phyloP scores from a whole-genome alignment of 2,113 vertebrate species.

The Semicossyphus pulcher region DNA sequence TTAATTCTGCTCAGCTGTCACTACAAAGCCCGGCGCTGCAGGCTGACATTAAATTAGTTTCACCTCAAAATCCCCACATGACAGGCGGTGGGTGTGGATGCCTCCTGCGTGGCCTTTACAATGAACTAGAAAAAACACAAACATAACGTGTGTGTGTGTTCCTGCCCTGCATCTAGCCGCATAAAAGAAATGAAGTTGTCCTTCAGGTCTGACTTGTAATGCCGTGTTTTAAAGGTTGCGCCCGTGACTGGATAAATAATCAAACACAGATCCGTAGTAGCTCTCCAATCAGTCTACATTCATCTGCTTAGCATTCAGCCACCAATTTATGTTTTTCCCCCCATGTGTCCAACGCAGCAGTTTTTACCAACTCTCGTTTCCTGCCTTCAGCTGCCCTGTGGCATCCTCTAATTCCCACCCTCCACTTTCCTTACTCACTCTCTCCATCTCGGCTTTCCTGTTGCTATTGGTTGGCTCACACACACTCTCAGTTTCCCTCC shows the following conservation, averaged over 20 bases:
- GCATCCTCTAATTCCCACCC: constrained; percentile 53
- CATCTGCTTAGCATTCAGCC: constrained; percentile 11
- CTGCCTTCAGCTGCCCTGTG: constrained; percentile 58
- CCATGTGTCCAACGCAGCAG: constrained; percentile 49
- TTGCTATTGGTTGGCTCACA: constrained; percentile 23
- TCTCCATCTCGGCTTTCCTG: constrained; percentile 41
- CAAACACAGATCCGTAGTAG: not conserved
- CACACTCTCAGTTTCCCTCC: not conserved
- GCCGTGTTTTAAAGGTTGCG: constrained; percentile 5
- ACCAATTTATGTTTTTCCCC: constrained; percentile 17
- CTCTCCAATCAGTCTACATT: not conserved
- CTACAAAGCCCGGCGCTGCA: not conserved
- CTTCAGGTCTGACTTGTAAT: constrained; percentile 50
- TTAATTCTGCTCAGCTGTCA: constrained; percentile 9
- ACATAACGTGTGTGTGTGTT: not conserved
- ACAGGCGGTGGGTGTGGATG: constrained; percentile 6
- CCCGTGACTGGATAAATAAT: not conserved
- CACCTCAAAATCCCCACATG: not conserved
- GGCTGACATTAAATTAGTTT: not conserved
- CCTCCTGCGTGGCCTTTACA: not conserved
- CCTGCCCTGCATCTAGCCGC: not conserved
- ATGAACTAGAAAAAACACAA: constrained; percentile 10
- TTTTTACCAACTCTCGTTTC: constrained; percentile 57
- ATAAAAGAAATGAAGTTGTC: not conserved
- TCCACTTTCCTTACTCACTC: constrained; percentile 48